Evolutionary conservation across 2,797 vertebrate genomes (phyloP).

Genomic region (Okamejei kenojei): DNA sequence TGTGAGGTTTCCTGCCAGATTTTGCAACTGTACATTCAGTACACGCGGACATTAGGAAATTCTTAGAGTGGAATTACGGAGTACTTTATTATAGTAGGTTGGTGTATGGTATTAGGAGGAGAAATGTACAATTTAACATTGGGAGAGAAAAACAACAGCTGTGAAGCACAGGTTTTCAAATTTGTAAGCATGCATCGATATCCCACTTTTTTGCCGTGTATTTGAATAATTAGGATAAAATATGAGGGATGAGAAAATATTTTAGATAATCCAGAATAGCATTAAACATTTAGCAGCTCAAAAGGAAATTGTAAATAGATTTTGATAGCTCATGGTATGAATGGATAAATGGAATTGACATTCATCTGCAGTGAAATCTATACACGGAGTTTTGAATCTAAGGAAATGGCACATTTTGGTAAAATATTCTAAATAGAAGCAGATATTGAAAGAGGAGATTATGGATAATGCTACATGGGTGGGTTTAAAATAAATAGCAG

Average conservation of each 20-base stretch:
- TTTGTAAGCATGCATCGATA: neutral
- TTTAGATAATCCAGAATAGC: slow-evolving; percentile 14
- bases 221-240: slow-evolving; percentile 11
- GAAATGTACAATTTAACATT: neutral
- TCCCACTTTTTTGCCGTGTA: neutral
- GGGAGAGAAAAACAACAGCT: neutral
- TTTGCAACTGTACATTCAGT: no score
- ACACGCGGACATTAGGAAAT: neutral
- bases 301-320: neutral
- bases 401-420: slow-evolving; percentile 42
- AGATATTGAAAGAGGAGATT: neutral
- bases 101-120: neutral
- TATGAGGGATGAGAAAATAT: slow-evolving; percentile 25
- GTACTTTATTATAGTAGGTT: slow-evolving; percentile 28
- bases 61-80: neutral
- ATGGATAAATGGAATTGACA: neutral
- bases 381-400: no score
- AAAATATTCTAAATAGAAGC: slow-evolving; percentile 18
- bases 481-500: no score
- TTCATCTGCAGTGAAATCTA: slow-evolving; percentile 39
- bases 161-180: neutral
- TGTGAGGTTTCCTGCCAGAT: no score
- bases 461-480: no score
- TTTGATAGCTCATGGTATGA: neutral
- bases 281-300: neutral